These are phyloP conservation scores for Nannoperca obscura DNA, from an alignment of 2,797 vertebrate genomes.

Conservation along the genomic window DNA sequence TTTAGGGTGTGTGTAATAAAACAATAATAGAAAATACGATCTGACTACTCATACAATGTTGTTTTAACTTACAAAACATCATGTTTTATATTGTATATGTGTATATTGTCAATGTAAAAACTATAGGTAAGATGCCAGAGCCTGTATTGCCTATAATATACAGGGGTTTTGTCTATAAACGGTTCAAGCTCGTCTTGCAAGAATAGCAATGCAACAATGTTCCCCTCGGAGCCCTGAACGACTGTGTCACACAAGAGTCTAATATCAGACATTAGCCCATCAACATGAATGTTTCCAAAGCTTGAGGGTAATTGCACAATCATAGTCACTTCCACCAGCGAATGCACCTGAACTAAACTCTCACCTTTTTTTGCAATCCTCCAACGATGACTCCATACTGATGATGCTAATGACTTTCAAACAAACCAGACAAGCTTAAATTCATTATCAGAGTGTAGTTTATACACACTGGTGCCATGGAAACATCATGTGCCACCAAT, in stretches of 20 bases:
- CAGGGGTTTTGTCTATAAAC: not conserved
- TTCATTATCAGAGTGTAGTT: slow-evolving; percentile 7
- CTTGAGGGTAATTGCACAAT: slow-evolving; percentile 7
- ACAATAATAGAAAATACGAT: no score
- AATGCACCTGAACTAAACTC: not conserved
- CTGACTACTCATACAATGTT: not conserved
- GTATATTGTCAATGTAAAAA: not conserved
- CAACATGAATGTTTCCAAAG: slow-evolving; percentile 8
- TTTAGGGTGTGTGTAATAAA: not conserved
- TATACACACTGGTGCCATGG: slow-evolving; percentile 31
- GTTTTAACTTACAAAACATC: not conserved
- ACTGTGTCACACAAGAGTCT: slow-evolving; percentile 5
- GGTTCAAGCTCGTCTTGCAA: not conserved
- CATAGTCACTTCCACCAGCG: not conserved
- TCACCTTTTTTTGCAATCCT: not conserved
- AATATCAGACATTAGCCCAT: slow-evolving; percentile 34
- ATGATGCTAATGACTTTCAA: slow-evolving; percentile 22
- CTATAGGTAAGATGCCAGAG: not conserved
- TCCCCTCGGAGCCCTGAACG: not conserved
- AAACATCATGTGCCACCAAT: slow-evolving; percentile 37
- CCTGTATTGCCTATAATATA: no score
- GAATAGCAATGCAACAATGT: not conserved
- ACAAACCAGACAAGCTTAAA: not conserved
- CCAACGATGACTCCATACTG: not conserved
- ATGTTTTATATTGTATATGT: not conserved